These are phyloP conservation scores for Diadumene lineata DNA, from an alignment of 92 coral and sea anemone genomes.

Conservation along the genomic window DNA sequence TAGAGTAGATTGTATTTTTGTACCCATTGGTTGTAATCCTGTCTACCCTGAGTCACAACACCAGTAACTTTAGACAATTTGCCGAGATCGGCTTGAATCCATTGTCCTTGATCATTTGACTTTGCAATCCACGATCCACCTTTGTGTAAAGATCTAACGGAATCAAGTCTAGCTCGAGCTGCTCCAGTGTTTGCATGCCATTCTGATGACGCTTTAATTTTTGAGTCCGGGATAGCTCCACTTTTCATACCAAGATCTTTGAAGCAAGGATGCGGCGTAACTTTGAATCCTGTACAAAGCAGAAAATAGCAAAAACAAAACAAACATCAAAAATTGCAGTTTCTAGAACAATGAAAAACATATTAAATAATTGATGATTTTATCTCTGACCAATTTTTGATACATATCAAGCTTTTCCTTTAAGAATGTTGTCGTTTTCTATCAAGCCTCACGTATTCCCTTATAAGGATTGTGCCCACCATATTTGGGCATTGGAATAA, in stretches of 20 bases:
- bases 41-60: conserved; percentile 29
- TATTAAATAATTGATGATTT: too few relatives aligned
- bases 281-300: conserved; percentile 4
- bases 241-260: conserved; percentile 19
- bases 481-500: too few relatives aligned
- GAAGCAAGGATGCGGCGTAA: background rate
- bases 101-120: conserved; percentile 9
- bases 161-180: conserved; percentile 16
- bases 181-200: conserved; percentile 12
- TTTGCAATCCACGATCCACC: conserved; percentile 12
- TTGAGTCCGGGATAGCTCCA: conserved; percentile 10
- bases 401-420: too few relatives aligned
- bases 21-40: conserved; percentile 25
- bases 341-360: background rate
- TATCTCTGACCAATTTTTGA: too few relatives aligned
- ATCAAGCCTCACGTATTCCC: too few relatives aligned
- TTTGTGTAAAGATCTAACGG: background rate
- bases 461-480: too few relatives aligned
- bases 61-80: conserved; percentile 16
- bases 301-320: background rate
- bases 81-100: conserved; percentile 23
- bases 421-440: too few relatives aligned
- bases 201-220: conserved; percentile 16
- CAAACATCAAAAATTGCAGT: background rate
- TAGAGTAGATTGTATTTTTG: background rate